Conservation (phyloP, 2,113 vertebrate genomes). For the Nothoprocta perdicaria region DNA sequence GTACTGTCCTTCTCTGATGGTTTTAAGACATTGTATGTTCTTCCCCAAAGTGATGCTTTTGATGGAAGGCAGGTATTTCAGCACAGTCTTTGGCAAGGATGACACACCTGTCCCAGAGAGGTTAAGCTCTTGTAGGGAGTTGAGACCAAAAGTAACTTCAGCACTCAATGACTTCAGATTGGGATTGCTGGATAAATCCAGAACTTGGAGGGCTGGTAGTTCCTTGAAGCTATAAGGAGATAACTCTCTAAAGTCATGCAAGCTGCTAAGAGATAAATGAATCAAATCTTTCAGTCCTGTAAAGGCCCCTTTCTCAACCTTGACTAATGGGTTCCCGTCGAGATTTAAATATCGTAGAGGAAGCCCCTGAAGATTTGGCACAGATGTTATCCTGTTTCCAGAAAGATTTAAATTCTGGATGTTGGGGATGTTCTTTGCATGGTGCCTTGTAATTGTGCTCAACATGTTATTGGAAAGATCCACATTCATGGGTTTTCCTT, state of each 20-base stretch:
- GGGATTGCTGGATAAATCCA: conserved; percentile 90
- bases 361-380: conserved; percentile 84
- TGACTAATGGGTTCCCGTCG: conserved; percentile 85
- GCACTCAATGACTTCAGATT: conserved; percentile 78
- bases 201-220: conserved; percentile 86
- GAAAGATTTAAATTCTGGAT: conserved; percentile 90
- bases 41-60: conserved; percentile 86
- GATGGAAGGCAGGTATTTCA: conserved; percentile 86
- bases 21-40: conserved; percentile 86
- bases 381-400: conserved; percentile 79
- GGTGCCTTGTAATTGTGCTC: conserved; percentile 62
- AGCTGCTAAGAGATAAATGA: conserved; percentile 86
- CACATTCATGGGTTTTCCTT: conserved; percentile 83
- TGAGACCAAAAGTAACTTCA: conserved; percentile 84
- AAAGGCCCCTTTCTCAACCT: conserved; percentile 81
- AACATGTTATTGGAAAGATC: conserved; percentile 91
- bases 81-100: conserved; percentile 80
- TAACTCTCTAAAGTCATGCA: conserved; percentile 78
- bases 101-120: conserved; percentile 83
- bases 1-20: conserved; percentile 88
- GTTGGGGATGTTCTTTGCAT: conserved; percentile 58
- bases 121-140: conserved; percentile 90
- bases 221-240: conserved; percentile 81
- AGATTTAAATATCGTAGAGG: conserved; percentile 89
- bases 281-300: conserved; percentile 83